Evolutionary conservation across 2,797 vertebrate species (phyloP), one percentile per base, ranked within the genome.

Genomic region (Gila robusta): DNA sequence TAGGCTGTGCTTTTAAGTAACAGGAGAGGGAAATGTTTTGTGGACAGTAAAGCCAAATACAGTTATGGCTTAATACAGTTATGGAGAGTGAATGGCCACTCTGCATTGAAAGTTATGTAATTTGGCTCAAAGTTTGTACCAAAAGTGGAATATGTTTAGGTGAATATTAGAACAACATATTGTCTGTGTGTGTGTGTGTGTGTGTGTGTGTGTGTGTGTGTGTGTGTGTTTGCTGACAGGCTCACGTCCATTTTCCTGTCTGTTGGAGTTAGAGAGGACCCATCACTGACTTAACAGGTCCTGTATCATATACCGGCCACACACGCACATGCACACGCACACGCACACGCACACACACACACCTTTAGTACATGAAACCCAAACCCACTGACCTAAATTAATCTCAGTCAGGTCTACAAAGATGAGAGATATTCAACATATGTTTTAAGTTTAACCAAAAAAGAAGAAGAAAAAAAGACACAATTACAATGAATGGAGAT

Each of bases 361-460:
- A 26, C 12, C 44, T 14, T 47, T 49, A 49, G 47, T 6, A 49
- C 59, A 62, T 26, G 59, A 62, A 28, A 64, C 59, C 12, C n/a
- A 64, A 64, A 28, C n/a, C 59, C 23, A 64, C 90, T 95, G 94
- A 95, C 94, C 93, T 94, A 94, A 92, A 95, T 95, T 91, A 91
- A 54, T 17, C 4, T 26, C n/a, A 28, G 59, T 64, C 59, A 26
- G n/a, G n/a, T 62, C 59, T 62, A 62, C 52, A 21, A 54, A 62
- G 11, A 26, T 62, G 59, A 52, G 44, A 21, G 2, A 67, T n/a
- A 26, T 71, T 56, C 37, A 82, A 59, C 47, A n/a, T 44, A n/a
- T 66, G 64, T 59, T 56, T 56, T 56, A n/a, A n/a, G 54, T 56
- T 56, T 4, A 59, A n/a, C 14, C 14, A 49, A 49, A 16, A 47